A percentile compares a stretch with the other conserved stretches of the same genome.
phyloP scores from a whole-genome alignment of 2,888 invertebrate genomes.

The Pachymerium ferrugineum region DNA sequence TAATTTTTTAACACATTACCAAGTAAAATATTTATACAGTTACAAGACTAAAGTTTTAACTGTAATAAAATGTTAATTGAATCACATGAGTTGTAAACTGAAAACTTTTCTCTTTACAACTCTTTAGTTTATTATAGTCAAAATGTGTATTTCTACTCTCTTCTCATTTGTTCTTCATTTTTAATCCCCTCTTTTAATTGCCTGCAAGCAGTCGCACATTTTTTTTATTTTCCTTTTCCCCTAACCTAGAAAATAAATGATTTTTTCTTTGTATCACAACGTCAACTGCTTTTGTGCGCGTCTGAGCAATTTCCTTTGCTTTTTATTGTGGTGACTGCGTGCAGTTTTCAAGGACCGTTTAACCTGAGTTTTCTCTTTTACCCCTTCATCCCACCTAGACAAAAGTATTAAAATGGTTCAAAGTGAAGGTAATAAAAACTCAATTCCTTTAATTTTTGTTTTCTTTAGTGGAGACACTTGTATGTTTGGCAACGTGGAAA shows the following conservation, averaged over 20 bases:
- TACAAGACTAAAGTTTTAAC: too few relatives aligned
- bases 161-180: neutral
- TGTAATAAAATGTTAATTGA: too few relatives aligned
- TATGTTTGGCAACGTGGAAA: constrained; percentile 37
- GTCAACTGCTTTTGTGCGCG: neutral
- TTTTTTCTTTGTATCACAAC: neutral
- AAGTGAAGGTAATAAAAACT: too few relatives aligned
- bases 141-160: neutral
- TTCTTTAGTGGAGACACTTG: constrained; percentile 34
- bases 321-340: constrained; percentile 17
- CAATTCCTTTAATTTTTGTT: neutral
- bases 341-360: neutral
- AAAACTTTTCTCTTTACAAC: too few relatives aligned
- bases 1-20: too few relatives aligned
- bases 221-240: neutral
- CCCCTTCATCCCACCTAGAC: neutral
- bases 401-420: neutral
- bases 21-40: too few relatives aligned
- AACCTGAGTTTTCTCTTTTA: neutral
- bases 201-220: neutral
- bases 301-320: constrained; percentile 10
- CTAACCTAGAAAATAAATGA: neutral
- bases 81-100: too few relatives aligned
- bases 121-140: neutral
- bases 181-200: constrained; percentile 6